Conservation (phyloP, 2,888 invertebrate species). For the Nomada lathburiana region DNA sequence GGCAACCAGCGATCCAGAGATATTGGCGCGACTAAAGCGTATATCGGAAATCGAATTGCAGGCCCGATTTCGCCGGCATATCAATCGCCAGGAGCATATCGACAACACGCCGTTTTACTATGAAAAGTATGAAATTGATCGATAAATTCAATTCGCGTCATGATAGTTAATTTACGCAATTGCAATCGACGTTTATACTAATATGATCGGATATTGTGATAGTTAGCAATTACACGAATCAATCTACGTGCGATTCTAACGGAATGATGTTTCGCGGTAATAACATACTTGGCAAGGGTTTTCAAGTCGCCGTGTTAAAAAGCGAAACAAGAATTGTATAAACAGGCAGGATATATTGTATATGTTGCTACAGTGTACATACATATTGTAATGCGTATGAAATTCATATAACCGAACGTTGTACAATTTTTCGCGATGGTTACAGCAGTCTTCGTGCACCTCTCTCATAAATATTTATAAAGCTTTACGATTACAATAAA, state of each 20-base stretch:
- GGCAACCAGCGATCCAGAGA: background rate
- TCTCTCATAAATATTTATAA: background rate
- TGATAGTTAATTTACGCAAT: background rate
- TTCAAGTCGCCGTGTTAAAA: background rate
- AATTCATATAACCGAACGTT: conserved; percentile 1
- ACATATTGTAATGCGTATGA: background rate
- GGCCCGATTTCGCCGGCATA: background rate
- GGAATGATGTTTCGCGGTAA: no score
- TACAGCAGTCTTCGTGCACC: background rate
- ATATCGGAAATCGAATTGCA: conserved; percentile 4
- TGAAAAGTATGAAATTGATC: conserved; percentile 2
- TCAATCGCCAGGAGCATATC: background rate
- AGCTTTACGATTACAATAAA: background rate
- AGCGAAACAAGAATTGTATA: background rate
- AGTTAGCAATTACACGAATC: no score
- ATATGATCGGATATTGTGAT: background rate
- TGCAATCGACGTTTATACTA: background rate
- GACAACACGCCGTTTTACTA: background rate
- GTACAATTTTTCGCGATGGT: background rate
- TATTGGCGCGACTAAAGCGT: background rate
- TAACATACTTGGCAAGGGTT: background rate
- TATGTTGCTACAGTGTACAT: background rate
- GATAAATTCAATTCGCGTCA: background rate
- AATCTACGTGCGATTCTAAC: background rate
- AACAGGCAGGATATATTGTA: conserved; percentile 10